phyloP scores from a whole-genome alignment of 2,888 invertebrate species.

The Chaetogeoica ovagalla region DNA sequence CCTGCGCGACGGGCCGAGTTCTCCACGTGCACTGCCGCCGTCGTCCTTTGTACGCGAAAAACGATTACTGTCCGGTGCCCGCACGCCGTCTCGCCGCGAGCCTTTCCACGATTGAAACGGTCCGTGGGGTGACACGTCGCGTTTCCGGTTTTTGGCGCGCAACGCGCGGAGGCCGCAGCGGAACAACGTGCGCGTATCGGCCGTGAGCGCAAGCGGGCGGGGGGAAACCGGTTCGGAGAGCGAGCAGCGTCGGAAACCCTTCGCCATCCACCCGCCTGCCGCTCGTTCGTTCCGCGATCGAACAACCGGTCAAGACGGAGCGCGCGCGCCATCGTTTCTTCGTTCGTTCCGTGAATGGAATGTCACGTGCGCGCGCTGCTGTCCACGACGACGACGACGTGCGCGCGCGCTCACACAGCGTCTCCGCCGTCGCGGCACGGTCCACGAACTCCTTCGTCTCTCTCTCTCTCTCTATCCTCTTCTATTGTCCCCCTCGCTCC shows the following conservation, averaged over 20 bases:
- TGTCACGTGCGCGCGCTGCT: constrained; percentile 43
- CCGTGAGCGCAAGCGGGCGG: background rate
- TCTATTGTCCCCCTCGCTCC: too few relatives aligned
- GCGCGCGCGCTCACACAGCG: too few relatives aligned
- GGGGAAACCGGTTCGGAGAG: constrained; percentile 39
- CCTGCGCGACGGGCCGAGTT: too few relatives aligned
- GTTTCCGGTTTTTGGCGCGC: constrained; percentile 51
- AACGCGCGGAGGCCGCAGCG: background rate
- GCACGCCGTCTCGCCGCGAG: background rate
- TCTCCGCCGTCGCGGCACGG: too few relatives aligned
- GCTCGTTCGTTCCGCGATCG: too few relatives aligned
- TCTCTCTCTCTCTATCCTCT: constrained; percentile 5
- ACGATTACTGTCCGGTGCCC: background rate
- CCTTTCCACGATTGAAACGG: constrained; percentile 11
- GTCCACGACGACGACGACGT: background rate
- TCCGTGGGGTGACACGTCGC: constrained; percentile 44
- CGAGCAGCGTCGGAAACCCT: constrained; percentile 42
- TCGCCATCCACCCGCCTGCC: constrained; percentile 5
- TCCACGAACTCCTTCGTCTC: background rate
- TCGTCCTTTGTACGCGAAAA: background rate
- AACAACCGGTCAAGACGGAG: constrained; percentile 42
- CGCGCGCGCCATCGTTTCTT: background rate
- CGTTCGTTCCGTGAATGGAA: constrained; percentile 47
- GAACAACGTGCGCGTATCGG: background rate
- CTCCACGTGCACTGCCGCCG: too few relatives aligned